Percentiles rank a stretch among this genome's conserved stretches.
phyloP scores from a whole-genome alignment of 2,888 invertebrate species.

The Athrips mouffetella region DNA sequence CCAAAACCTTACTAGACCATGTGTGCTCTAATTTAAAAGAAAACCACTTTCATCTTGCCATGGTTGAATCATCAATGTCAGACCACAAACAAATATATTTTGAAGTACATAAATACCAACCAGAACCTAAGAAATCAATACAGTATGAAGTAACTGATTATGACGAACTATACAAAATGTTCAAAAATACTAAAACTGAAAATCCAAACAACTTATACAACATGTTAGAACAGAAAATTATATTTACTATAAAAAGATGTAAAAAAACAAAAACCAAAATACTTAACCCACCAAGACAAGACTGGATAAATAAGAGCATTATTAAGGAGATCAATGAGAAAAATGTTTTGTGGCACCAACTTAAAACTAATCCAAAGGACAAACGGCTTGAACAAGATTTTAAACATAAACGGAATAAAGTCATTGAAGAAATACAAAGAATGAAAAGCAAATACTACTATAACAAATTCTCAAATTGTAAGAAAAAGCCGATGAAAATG shows the following conservation, averaged over 20 bases:
- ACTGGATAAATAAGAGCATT: constrained; percentile 9
- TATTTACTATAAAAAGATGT: not conserved
- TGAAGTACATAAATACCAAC: not conserved
- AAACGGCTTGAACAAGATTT: not conserved
- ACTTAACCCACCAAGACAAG: constrained; percentile 9
- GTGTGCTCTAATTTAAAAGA: not conserved
- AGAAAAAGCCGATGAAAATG: constrained; percentile 1
- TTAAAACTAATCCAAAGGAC: not conserved
- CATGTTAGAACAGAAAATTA: not conserved
- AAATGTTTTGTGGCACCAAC: not conserved
- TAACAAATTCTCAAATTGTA: not conserved
- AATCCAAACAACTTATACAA: not conserved
- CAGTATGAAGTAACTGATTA: not conserved
- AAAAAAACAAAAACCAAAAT: not conserved
- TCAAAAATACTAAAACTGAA: not conserved
- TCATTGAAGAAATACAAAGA: not conserved
- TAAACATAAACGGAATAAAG: not conserved
- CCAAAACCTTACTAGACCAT: not conserved
- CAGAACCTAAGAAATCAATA: not conserved
- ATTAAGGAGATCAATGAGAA: not conserved
- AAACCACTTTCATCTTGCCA: not conserved
- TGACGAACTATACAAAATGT: not conserved
- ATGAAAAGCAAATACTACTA: constrained; percentile 3
- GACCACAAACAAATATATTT: constrained; percentile 11
- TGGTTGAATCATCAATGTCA: not conserved